Evolutionary conservation across 1,140 invertebrate genomes (phyloP), one percentile per base, ranked within the genome.

Genomic region (Leptonema lineaticorne): DNA sequence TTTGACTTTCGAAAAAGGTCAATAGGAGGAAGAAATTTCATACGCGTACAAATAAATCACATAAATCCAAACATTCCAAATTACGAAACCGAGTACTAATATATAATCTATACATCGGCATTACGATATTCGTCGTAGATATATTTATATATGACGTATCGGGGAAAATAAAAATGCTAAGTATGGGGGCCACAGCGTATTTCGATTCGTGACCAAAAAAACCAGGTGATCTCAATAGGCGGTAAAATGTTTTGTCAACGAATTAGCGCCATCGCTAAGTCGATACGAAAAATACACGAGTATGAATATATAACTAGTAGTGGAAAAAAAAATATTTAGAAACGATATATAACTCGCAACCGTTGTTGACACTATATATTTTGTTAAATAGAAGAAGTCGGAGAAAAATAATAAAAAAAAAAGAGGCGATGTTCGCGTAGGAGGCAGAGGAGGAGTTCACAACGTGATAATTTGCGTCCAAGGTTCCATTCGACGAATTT

Each of bases 141-240:
- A n/a, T n/a, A n/a, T n/a, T n/a, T n/a, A n/a, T n/a, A n/a, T n/a
- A n/a, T n/a, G n/a, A n/a, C n/a, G n/a, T n/a, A n/a, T n/a, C n/a
- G n/a, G n/a, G n/a, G n/a, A n/a, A n/a, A n/a, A n/a, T n/a, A n/a
- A n/a, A n/a, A n/a, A n/a, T n/a, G n/a, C n/a, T n/a, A n/a, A n/a
- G n/a, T n/a, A n/a, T n/a, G n/a, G n/a, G n/a, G n/a, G 8, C 2
- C 22, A 9, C 9, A 48, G 18, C 14, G 24, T 16, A 7, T 33
- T 22, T 16, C 50, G 7, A 48, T 71, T 71, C 70, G 70, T 71
- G 70, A 68, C 66, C 64, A 57, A 71, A 53, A 48, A 66, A 71
- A 71, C 70, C 70, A 71, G 70, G 70, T 71, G 70, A 71, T 71
- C 70, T 71, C 70, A 71, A 71, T 71, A 60, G 22, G 46, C 33